phyloP scores from a whole-genome alignment of 2,888 invertebrate species.

The Cistogaster globosa region DNA sequence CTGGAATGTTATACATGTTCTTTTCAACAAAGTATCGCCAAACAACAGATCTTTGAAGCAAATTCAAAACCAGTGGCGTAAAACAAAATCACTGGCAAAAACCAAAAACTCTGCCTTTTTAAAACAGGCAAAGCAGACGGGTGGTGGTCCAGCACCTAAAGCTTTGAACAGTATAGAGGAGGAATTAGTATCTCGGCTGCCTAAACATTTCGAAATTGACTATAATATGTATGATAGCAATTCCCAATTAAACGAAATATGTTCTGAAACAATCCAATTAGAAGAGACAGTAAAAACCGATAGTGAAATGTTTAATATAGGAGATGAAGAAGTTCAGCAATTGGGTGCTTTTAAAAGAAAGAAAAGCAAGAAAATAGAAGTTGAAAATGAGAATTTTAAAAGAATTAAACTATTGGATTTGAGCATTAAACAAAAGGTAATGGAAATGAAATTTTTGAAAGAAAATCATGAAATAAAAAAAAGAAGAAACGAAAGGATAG shows the following conservation, averaged over 20 bases:
- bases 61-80: slow-evolving; percentile 31
- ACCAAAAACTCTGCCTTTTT: slow-evolving; percentile 2
- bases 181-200: not conserved
- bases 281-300: not conserved
- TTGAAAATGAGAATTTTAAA: slow-evolving; percentile 17
- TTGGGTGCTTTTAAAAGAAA: slow-evolving; percentile 15
- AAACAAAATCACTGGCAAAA: slow-evolving; percentile 27
- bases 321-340: not conserved
- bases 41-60: slow-evolving; percentile 15
- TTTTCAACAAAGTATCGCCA: slow-evolving; percentile 7
- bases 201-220: slow-evolving; percentile 17
- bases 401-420: slow-evolving; percentile 24
- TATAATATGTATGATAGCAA: not conserved
- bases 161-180: slow-evolving; percentile 3
- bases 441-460: slow-evolving; percentile 28
- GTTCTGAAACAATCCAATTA: not conserved
- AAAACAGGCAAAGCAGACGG: not conserved
- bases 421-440: slow-evolving; percentile 29
- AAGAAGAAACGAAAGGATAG: slow-evolving; percentile 2
- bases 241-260: not conserved
- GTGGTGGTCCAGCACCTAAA: slow-evolving; percentile 20
- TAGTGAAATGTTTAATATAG: not conserved
- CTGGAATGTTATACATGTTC: not conserved
- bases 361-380: not conserved
- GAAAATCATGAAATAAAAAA: slow-evolving; percentile 12